Conservation (phyloP, 2,113 vertebrate genomes). For the Taxidea taxus region DNA sequence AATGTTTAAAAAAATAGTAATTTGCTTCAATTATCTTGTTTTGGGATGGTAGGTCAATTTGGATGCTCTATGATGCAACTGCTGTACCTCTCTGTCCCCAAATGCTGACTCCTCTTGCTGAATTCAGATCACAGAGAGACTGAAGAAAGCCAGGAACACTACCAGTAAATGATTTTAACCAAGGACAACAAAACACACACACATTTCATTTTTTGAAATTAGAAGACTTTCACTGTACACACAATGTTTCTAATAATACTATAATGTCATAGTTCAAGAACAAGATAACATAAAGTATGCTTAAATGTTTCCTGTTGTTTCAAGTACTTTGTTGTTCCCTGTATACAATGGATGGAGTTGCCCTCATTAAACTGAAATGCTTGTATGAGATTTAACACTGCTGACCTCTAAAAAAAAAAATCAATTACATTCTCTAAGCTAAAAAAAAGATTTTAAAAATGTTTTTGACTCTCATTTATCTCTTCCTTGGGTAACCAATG, state of each 20-base stretch:
- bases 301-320: not conserved
- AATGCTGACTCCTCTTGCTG: not conserved
- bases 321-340: not conserved
- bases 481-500: not conserved
- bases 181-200: not conserved
- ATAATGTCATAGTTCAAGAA: not conserved
- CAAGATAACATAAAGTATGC: not conserved
- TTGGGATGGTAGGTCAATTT: not conserved
- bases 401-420: not conserved
- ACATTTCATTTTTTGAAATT: not conserved
- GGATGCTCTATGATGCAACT: not conserved
- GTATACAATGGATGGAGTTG: not conserved
- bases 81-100: not conserved
- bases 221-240: not conserved
- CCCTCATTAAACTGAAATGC: not conserved
- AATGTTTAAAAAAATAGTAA: not conserved
- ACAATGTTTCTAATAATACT: not conserved
- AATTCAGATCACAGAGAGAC: not conserved
- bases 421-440: not conserved
- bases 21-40: not conserved
- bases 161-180: not conserved
- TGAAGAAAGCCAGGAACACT: not conserved
- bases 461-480: not conserved
- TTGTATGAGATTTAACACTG: not conserved
- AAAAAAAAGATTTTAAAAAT: not conserved